These are phyloP conservation scores for Alligator sinensis DNA, from an alignment of 2,113 vertebrate species.

Conservation along the genomic window DNA sequence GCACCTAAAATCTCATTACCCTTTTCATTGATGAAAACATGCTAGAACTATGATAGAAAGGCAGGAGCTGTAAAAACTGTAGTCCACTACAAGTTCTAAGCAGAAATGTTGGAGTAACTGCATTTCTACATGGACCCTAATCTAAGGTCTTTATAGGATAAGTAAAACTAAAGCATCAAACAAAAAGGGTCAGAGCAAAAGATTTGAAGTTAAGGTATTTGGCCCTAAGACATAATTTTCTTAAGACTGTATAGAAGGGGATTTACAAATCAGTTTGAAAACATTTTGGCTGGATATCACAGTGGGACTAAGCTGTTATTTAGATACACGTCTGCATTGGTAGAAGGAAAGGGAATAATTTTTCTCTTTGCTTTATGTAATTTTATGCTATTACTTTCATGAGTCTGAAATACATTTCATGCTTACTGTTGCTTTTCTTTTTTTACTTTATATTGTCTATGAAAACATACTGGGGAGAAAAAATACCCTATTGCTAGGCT, in stretches of 20 bases:
- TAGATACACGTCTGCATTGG: neutral
- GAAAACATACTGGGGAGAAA: neutral
- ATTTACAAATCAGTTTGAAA: conserved; percentile 30
- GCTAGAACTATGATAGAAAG: neutral
- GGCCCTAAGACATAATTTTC: conserved; percentile 13
- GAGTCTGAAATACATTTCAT: conserved; percentile 24
- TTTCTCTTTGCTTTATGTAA: neutral
- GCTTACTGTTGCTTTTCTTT: conserved; percentile 29
- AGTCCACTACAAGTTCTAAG: neutral
- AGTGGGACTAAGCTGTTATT: conserved; percentile 14
- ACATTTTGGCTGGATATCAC: neutral
- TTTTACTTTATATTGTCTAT: conserved; percentile 21
- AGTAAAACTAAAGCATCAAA: neutral
- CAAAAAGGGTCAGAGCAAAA: neutral
- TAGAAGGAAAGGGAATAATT: conserved; percentile 41
- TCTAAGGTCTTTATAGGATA: neutral
- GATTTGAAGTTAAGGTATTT: neutral
- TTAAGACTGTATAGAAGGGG: neutral
- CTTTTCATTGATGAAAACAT: neutral
- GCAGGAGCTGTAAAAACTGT: neutral
- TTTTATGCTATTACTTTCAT: conserved; percentile 18
- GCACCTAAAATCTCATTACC: rapidly evolving
- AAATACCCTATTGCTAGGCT: conserved; percentile 48
- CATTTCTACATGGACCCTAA: neutral
- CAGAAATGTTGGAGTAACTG: neutral